Percentiles rank a stretch among this genome's conserved stretches.
Evolutionary conservation across 2,113 vertebrate genomes (phyloP).

Genomic region (Corydoras sp.): DNA sequence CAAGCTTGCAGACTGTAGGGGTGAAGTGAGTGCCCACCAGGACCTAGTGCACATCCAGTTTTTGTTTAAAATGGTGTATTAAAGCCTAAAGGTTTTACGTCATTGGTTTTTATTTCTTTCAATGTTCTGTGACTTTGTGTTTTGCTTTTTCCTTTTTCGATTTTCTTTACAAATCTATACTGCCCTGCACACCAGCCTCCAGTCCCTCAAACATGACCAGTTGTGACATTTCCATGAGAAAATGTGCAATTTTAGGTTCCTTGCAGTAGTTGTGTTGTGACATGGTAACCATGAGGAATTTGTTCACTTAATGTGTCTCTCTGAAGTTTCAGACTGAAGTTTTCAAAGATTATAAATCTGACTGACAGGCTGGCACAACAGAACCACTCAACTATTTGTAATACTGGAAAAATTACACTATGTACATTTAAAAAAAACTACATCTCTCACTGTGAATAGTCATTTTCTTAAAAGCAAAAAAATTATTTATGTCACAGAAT

Average conservation of each 20-base stretch:
- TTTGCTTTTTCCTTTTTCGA: slow-evolving; percentile 8
- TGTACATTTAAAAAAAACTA: too few species aligned
- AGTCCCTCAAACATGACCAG: neutral
- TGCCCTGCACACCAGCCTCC: slow-evolving; percentile 2
- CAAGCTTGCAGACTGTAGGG: slow-evolving; percentile 31
- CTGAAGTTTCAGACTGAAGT: too few species aligned
- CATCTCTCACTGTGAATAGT: neutral
- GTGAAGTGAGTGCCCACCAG: slow-evolving; percentile 38
- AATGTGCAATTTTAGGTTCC: neutral
- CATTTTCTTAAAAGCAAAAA: neutral
- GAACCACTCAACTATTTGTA: too few species aligned
- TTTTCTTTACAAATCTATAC: slow-evolving; percentile 24
- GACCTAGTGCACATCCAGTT: slow-evolving; percentile 54
- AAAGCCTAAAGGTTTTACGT: slow-evolving; percentile 35
- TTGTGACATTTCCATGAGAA: neutral
- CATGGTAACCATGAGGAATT: too few species aligned
- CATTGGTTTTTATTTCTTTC: slow-evolving; percentile 1
- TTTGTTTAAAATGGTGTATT: slow-evolving; percentile 47
- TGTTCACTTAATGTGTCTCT: too few species aligned
- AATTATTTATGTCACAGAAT: too few species aligned
- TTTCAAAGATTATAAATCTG: too few species aligned
- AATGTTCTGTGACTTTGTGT: slow-evolving; percentile 22
- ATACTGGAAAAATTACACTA: too few species aligned
- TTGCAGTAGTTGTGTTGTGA: neutral
- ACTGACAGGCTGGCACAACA: too few species aligned